Base-by-base conservation (phyloP, 2,113 vertebrate genomes). In the Merops nubicus region DNA sequence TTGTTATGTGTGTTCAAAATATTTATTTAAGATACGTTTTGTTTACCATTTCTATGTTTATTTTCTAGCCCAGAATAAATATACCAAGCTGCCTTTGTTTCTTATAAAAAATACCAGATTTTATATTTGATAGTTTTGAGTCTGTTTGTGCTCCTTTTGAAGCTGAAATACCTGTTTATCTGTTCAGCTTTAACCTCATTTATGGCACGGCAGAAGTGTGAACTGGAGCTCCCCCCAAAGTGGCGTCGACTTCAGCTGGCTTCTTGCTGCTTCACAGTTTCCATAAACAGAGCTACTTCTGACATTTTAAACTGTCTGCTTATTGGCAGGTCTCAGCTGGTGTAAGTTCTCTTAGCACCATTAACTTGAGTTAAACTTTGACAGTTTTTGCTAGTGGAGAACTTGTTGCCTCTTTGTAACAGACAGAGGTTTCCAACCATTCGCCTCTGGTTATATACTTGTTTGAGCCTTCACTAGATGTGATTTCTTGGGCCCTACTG, bases 221-320 rank as follows among this genome's bases (percentile, higher is more conserved):
- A 86, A 47, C 45, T 47, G 45, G 45, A 47, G n/a, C 29, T 45
- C 40, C 19, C 47, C 33, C 31, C 33, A 40, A 86, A 67, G 36
- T 1, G 1, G 29, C 31, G 36, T 3, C 26, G 60, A 48, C 11
- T 54, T 54, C 31, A 23, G 20, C 51, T 1, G 1, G 11, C 43
- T 16, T 22, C 36, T 67, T 51, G 17, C 51, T 67, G 33, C 53
- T 60, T 38, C 23, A 19, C 0, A 1, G 36, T 59, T 65, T 67
- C 87, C 2, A 1, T 51, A 23, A 5, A n/a, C 45, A 59, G 43
- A 67, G 23, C 69, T n/a, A 16, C 8, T 67, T 59, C 38, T 65
- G 20, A 20, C 25, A 12, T 73, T 64, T 73, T 54, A 63, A 56
- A 60, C 8, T 54, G 36, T 53, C n/a, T 79, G 57, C n/a, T 54